Conservation (phyloP, 35 echinoderm and acorn worm genomes). For the Lytechinus pictus region DNA sequence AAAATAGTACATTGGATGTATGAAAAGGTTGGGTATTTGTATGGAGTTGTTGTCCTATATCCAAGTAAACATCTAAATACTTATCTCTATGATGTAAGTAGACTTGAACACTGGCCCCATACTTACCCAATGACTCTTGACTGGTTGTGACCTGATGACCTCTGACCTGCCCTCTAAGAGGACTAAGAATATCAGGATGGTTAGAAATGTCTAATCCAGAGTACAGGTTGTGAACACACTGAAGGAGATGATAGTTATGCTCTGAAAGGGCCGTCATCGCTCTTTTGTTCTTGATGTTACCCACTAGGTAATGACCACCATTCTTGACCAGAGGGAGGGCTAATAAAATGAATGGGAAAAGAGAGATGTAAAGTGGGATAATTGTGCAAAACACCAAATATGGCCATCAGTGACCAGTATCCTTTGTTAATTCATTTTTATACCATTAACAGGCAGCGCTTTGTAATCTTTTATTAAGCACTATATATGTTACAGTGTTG, state of each 20-base stretch:
- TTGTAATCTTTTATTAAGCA: too few species aligned
- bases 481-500: too few species aligned
- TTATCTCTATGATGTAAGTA: too few species aligned
- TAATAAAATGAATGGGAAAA: background rate
- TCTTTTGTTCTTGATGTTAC: slow-evolving; percentile 60
- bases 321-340: slow-evolving; percentile 84
- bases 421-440: too few species aligned
- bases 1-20: too few species aligned
- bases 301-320: slow-evolving; percentile 68
- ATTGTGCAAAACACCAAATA: background rate
- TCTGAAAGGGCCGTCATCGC: slow-evolving; percentile 70
- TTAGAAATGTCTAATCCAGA: slow-evolving; percentile 61
- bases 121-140: background rate
- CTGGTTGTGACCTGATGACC: background rate
- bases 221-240: slow-evolving; percentile 69
- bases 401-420: too few species aligned
- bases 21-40: too few species aligned
- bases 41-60: too few species aligned
- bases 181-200: slow-evolving; percentile 84
- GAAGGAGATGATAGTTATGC: slow-evolving; percentile 69
- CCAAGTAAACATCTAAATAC: too few species aligned
- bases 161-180: slow-evolving; percentile 67
- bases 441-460: too few species aligned
- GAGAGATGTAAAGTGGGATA: background rate
- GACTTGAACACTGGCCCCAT: too few species aligned